Conservation (phyloP, 92 coral and sea anemone genomes). For the Paramuricea clavata region DNA sequence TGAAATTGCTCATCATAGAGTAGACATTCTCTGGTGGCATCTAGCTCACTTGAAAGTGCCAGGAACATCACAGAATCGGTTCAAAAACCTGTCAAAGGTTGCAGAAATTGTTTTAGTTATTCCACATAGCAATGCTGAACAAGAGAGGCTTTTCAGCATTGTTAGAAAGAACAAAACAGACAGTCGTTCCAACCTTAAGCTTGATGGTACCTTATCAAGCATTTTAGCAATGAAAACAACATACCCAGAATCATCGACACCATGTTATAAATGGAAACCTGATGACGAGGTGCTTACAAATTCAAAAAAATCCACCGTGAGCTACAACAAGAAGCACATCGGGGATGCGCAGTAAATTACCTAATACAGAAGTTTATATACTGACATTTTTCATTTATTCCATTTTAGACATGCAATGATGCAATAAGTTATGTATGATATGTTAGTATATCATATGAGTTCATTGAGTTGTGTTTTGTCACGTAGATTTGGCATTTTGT, state of each 20-base stretch:
- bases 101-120: constrained; percentile 55
- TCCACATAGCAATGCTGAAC: constrained; percentile 63
- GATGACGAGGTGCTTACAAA: too few species aligned
- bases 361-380: too few species aligned
- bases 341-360: too few species aligned
- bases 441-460: too few species aligned
- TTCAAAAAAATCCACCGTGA: too few species aligned
- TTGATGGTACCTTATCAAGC: constrained; percentile 45
- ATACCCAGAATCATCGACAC: constrained; percentile 31
- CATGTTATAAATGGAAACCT: constrained; percentile 48
- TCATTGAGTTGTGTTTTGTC: too few species aligned
- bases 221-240: constrained; percentile 26
- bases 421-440: too few species aligned
- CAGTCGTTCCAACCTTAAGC: constrained; percentile 26
- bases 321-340: too few species aligned
- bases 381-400: too few species aligned
- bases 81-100: constrained; percentile 23
- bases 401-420: too few species aligned
- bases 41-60: constrained; percentile 29
- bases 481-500: too few species aligned
- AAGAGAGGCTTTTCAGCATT: constrained; percentile 62
- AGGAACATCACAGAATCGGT: not conserved
- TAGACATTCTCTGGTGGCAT: constrained; percentile 28
- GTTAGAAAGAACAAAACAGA: constrained; percentile 60
- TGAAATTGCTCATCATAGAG: constrained; percentile 6